phyloP scores from a whole-genome alignment of 2,888 invertebrate genomes.

The Meteorus colon region DNA sequence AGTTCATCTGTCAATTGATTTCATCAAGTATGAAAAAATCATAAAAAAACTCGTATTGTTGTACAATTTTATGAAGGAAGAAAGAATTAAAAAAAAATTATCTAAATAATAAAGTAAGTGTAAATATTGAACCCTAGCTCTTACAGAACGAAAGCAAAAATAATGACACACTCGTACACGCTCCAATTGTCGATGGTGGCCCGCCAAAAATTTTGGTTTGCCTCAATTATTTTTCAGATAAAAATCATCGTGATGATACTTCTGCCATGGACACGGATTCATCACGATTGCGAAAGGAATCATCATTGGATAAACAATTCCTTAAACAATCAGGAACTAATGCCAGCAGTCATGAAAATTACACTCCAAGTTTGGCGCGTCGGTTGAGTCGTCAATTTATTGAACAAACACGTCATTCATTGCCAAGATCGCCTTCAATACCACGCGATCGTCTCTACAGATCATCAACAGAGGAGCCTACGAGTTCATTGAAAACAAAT shows the following conservation, averaged over 20 bases:
- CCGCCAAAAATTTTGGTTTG: slow-evolving; percentile 53
- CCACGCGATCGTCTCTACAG: slow-evolving; percentile 60
- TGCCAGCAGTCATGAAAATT: slow-evolving; percentile 54
- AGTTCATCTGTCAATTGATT: not conserved
- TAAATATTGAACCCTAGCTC: slow-evolving; percentile 55
- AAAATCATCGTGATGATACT: slow-evolving; percentile 34
- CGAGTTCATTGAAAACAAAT: slow-evolving; percentile 38
- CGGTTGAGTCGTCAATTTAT: slow-evolving; percentile 68
- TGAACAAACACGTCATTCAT: slow-evolving; percentile 66
- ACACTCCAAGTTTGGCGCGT: slow-evolving; percentile 69
- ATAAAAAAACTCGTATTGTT: not conserved
- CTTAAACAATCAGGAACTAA: slow-evolving; percentile 51
- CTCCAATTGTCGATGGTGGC: slow-evolving; percentile 46
- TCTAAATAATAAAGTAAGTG: slow-evolving; percentile 66
- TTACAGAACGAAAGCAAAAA: slow-evolving; percentile 10
- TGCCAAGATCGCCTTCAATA: slow-evolving; percentile 64
- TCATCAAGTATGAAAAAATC: not conserved
- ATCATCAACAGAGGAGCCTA: slow-evolving; percentile 54
- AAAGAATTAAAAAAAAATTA: slow-evolving; percentile 48
- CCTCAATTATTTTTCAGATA: slow-evolving; percentile 58
- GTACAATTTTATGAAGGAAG: slow-evolving; percentile 32
- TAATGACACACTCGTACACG: slow-evolving; percentile 33
- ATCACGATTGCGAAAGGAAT: slow-evolving; percentile 6
- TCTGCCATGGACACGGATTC: not conserved
- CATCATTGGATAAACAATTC: slow-evolving; percentile 53